Base-by-base conservation (phyloP, 2,113 vertebrate genomes). In the Equus quagga region DNA sequence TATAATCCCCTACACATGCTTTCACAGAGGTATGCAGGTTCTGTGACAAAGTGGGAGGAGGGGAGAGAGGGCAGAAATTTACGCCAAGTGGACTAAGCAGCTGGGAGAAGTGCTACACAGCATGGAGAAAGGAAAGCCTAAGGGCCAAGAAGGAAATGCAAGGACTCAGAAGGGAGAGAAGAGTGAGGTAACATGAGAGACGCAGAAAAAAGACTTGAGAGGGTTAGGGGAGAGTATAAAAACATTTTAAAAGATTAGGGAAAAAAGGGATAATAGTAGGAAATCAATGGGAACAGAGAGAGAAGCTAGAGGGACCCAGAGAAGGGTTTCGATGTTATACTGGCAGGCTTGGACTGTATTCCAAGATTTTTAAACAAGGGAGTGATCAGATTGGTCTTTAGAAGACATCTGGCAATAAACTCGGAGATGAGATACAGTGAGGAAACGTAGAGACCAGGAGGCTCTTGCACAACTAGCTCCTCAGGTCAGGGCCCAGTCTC, bases 401-500 rank as follows among this genome's bases (percentile, higher is more conserved):
- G 86, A 96, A 97, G 26, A 80, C 26, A 88, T 2, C 28, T 64
- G 26, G 28, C 54, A 93, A 90, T 90, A 69, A 85, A 64, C 60
- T 41, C 73, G 18, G 78, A 26, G 31, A 86, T 89, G 62, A 95
- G 75, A 70, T 46, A 88, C 62, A 60, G 11, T 64, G 54, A 10
- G 12, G 17, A 79, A 89, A 93, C n/a, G 93, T 17, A 9, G 44
- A 65, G 81, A 94, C 44, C n/a, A 69, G 41, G n/a, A 88, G 14
- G 10, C 8, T 67, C 44, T 72, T 51, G 13, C 46, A 92, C 31
- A 86, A 90, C 28, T 19, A 73, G 28, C 28, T 78, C 13, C 19
- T 44, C 65, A 86, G 54, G 69, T 70, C 28, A 80, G 28, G 26
- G n/a, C n/a, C 5, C 64, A 84, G 78, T 79, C 23, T 72, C 56